Conservation (phyloP, 1,140 invertebrate genomes). For the Doryteuthis pealeii region DNA sequence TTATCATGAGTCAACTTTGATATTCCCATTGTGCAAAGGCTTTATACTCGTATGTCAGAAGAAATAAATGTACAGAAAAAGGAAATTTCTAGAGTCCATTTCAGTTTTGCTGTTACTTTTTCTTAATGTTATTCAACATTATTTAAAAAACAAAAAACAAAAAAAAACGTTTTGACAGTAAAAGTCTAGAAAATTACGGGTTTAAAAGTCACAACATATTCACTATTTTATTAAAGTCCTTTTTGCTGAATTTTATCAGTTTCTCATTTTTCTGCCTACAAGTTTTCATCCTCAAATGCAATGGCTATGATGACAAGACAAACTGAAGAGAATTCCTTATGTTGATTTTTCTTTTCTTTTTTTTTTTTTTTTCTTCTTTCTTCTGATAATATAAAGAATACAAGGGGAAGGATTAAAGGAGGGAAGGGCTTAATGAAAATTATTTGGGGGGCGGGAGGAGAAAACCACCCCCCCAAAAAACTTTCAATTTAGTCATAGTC, state of each 20-base stretch:
- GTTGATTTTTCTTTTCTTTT: too few species aligned
- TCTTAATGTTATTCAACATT: slow-evolving; percentile 11
- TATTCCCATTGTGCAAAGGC: slow-evolving; percentile 11
- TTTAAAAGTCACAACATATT: neutral
- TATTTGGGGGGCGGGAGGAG: too few species aligned
- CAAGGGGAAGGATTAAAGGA: too few species aligned
- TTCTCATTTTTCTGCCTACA: too few species aligned
- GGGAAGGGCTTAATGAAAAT: too few species aligned
- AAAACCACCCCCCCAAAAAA: too few species aligned
- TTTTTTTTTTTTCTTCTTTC: too few species aligned
- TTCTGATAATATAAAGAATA: too few species aligned
- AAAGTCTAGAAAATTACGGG: slow-evolving; percentile 9
- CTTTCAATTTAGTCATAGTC: too few species aligned
- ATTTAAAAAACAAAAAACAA: neutral
- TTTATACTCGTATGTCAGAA: slow-evolving; percentile 16
- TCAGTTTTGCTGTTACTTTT: slow-evolving; percentile 14
- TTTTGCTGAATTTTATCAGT: slow-evolving; percentile 5
- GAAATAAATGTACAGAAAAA: slow-evolving; percentile 16
- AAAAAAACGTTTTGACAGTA: neutral
- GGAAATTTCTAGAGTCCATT: slow-evolving; percentile 10
- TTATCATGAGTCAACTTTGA: slow-evolving; percentile 9
- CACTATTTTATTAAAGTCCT: slow-evolving; percentile 10
- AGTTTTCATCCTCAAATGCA: too few species aligned
- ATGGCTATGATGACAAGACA: too few species aligned
- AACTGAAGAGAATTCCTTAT: too few species aligned